Percentiles rank a stretch among this genome's conserved stretches.
Conservation (phyloP, 2,888 invertebrate species). For the Acleris cristana region DNA sequence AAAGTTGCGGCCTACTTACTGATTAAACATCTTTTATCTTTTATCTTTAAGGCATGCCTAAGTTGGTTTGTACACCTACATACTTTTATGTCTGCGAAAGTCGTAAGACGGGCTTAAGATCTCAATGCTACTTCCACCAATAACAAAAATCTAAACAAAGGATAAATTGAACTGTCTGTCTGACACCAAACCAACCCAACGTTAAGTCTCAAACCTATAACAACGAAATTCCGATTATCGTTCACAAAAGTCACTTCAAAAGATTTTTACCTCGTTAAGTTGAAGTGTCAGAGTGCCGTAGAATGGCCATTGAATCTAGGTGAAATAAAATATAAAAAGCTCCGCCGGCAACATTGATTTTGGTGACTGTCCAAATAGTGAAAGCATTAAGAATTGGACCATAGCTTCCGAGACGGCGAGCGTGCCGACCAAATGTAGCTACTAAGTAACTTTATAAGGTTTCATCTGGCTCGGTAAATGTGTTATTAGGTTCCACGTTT, state of each 20-base stretch:
- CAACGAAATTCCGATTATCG: no score
- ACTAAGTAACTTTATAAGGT: not conserved
- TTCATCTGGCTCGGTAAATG: slow-evolving; percentile 7
- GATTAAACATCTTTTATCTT: no score
- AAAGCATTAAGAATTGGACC: slow-evolving; percentile 58
- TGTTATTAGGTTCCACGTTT: slow-evolving; percentile 8
- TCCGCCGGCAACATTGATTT: slow-evolving; percentile 42
- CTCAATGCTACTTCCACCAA: no score
- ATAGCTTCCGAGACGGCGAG: slow-evolving; percentile 18
- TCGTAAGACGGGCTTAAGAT: no score
- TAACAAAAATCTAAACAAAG: no score
- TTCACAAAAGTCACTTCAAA: slow-evolving; percentile 8
- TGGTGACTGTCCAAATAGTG: slow-evolving; percentile 57
- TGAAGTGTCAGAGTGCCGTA: slow-evolving; percentile 15
- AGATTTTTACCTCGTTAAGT: slow-evolving; percentile 24
- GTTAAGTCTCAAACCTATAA: no score
- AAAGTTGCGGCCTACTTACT: no score
- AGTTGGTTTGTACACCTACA: no score
- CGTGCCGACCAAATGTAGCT: not conserved
- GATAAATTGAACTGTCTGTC: no score
- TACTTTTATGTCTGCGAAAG: no score
- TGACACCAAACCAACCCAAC: no score
- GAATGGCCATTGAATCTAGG: slow-evolving; percentile 26
- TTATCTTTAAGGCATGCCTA: no score
- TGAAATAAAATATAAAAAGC: slow-evolving; percentile 43